Percentiles rank a stretch among this genome's conserved stretches.
Evolutionary conservation across 2,888 invertebrate genomes (phyloP).

Genomic region (Frankliniella intonsa): DNA sequence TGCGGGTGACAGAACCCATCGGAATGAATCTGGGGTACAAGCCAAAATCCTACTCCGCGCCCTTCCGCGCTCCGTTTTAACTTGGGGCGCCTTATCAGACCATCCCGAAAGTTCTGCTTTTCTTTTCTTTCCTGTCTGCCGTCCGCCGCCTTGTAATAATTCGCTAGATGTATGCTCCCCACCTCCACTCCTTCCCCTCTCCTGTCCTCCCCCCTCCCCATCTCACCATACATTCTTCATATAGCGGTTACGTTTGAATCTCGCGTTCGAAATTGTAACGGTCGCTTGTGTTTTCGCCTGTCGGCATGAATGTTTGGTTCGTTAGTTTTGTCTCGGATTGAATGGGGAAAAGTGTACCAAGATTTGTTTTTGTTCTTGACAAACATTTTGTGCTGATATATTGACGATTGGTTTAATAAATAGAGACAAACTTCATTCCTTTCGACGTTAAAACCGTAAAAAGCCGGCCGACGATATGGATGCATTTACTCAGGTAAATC

Average conservation of each 20-base stretch:
- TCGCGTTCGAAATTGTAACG: background rate
- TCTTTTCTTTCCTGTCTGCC: too few species aligned
- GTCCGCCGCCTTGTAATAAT: too few species aligned
- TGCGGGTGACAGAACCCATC: too few species aligned
- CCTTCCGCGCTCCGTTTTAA: too few species aligned
- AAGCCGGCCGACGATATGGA: slow-evolving; percentile 49
- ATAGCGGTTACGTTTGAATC: slow-evolving; percentile 13
- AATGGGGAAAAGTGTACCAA: background rate
- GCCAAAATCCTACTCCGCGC: too few species aligned
- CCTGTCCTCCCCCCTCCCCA: background rate
- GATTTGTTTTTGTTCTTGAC: background rate
- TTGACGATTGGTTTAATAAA: background rate
- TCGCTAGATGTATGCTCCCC: too few species aligned
- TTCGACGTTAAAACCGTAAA: background rate
- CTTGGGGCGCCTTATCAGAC: too few species aligned
- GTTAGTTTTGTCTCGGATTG: background rate
- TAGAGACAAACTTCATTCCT: background rate
- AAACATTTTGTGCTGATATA: background rate
- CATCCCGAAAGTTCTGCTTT: too few species aligned
- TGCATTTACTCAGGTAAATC: slow-evolving; percentile 61
- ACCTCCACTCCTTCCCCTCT: background rate
- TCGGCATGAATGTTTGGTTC: background rate
- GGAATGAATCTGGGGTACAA: too few species aligned
- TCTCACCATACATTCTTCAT: background rate
- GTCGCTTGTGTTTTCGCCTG: background rate